Evolutionary conservation across 2,797 vertebrate species (phyloP).

Genomic region (Salarias fasciatus): DNA sequence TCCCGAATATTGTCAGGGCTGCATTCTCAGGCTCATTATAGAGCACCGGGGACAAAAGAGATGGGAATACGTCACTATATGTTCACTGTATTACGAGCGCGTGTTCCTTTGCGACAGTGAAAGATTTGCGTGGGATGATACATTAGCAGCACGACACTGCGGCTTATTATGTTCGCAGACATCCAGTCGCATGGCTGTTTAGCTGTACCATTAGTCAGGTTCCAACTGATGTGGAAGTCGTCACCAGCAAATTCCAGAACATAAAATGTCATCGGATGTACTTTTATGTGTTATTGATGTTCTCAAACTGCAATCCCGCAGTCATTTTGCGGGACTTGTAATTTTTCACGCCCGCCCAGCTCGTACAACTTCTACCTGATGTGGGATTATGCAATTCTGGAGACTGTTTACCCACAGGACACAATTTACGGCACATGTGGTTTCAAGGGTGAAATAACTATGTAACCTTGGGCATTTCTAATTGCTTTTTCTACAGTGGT

Average conservation of each 20-base stretch:
- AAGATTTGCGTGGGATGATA: conserved; percentile 10
- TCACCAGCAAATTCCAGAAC: neutral
- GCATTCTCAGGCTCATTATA: conserved; percentile 51
- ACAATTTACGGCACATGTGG: neutral
- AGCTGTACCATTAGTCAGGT: neutral
- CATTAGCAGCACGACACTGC: conserved; percentile 10
- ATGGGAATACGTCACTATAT: conserved; percentile 24
- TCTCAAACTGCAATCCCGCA: neutral
- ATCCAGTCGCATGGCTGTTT: neutral
- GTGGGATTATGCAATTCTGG: neutral
- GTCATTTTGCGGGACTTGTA: neutral
- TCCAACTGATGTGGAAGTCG: neutral
- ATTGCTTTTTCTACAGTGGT: conserved; percentile 16
- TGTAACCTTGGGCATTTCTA: conserved; percentile 1
- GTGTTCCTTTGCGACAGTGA: conserved; percentile 16
- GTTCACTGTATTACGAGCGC: neutral
- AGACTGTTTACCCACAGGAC: conserved; percentile 3
- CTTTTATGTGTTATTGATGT: neutral
- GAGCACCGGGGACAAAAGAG: conserved; percentile 54
- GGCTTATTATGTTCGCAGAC: conserved; percentile 3
- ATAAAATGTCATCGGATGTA: conserved; percentile 7
- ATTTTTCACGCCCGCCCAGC: neutral
- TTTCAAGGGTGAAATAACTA: conserved; percentile 12
- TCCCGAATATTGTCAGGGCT: neutral
- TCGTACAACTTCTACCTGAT: neutral